Conservation (phyloP, 2,113 vertebrate genomes). For the Malurus elegans region DNA sequence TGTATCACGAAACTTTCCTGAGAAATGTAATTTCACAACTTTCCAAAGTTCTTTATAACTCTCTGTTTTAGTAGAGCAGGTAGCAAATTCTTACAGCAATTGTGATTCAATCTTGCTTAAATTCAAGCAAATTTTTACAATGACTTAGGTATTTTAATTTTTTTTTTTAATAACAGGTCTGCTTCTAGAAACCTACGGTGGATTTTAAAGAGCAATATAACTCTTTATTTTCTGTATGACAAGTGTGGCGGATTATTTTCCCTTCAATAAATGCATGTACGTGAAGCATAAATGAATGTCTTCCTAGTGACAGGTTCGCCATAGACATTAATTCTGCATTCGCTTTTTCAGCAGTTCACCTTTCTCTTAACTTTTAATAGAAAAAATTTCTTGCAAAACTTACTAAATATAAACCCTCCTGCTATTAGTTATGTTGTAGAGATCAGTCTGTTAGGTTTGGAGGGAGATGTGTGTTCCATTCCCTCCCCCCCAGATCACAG, state of each 20-base stretch:
- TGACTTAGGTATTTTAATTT: accelerated
- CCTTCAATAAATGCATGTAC: neutral
- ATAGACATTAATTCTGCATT: neutral
- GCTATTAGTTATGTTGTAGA: neutral
- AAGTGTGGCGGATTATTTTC: neutral
- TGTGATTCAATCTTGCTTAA: neutral
- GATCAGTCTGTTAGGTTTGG: neutral
- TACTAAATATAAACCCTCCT: neutral
- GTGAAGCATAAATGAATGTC: neutral
- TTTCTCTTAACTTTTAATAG: neutral
- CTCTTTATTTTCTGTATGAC: neutral
- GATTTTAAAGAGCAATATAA: neutral
- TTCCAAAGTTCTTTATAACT: neutral
- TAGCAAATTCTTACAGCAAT: neutral
- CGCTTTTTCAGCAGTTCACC: neutral
- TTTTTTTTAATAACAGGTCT: neutral
- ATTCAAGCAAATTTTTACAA: neutral
- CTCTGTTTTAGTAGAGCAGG: neutral
- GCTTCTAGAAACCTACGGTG: neutral
- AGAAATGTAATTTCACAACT: neutral
- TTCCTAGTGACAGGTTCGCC: neutral
- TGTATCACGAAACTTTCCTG: neutral
- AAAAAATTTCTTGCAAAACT: neutral
- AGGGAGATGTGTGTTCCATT: neutral
- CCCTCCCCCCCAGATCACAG: neutral